Evolutionary conservation across 2,113 vertebrate genomes (phyloP), one percentile per base, ranked within the genome.

Genomic region (Coturnix japonica): DNA sequence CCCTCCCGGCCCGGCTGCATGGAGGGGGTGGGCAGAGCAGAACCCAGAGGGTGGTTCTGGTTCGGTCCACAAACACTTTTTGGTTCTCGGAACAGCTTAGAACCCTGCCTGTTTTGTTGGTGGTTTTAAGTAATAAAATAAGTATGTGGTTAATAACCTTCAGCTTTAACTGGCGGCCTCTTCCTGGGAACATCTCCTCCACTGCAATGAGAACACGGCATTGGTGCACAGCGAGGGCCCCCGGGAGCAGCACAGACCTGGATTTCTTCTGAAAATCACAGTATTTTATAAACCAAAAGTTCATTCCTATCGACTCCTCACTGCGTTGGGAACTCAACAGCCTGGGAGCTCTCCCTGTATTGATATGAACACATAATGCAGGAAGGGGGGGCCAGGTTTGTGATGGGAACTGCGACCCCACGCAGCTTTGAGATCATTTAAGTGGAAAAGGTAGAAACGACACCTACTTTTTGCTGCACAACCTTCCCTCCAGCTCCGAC

Each of bases 321-420:
- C 78, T 90, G 80, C 77, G 89, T 93, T 93, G 94, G 95, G 95
- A 96, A 97, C 56, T 91, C 95, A 95, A 96, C 91, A 95, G 89
- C 93, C 96, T 63, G 66, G 94, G 89, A 43, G 43, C 43, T 43
- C 35, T 22, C 8, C 13, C 35, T 20, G 4, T 33, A n/a, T 20
- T 13, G 28, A 33, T 44, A 63, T 71, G 90, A 41, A 89, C 57
- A 49, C 66, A 16, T 8, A 20, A 10, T 44, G 31, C 41, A 26
- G 80, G 57, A n/a, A n/a, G n/a, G 65, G 78, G 85, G 70, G 59
- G 47, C 0, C 13, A 56, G 78, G 53, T 6, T 49, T 53, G 25
- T 53, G 82, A 37, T 43, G 53, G 26, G 9, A 31, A 69, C 80
- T 89, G 83, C 77, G 95, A 78, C 61, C 78, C 56, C 82, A 53